phyloP scores from a whole-genome alignment of 2,888 invertebrate genomes.

The Chrysina gloriosa region DNA sequence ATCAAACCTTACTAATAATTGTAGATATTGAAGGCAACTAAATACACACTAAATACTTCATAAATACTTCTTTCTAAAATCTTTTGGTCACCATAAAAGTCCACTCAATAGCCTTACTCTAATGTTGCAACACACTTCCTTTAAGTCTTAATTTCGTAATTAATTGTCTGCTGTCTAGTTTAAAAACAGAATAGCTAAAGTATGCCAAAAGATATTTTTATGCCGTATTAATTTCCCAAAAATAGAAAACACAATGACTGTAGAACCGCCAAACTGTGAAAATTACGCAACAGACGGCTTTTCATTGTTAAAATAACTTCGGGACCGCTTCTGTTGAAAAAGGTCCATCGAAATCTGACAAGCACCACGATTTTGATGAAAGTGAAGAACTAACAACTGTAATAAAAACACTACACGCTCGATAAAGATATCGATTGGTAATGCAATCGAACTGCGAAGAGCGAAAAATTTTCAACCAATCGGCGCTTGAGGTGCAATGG shows the following conservation, averaged over 20 bases:
- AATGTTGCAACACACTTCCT: too few relatives aligned
- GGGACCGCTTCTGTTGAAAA: background rate
- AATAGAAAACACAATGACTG: slow-evolving; percentile 30
- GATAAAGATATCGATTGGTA: background rate
- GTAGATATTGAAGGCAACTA: too few relatives aligned
- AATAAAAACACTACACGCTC: background rate
- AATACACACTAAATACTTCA: too few relatives aligned
- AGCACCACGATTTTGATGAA: slow-evolving; percentile 1
- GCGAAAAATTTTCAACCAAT: slow-evolving; percentile 52
- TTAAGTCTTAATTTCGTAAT: too few relatives aligned
- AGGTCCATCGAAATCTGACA: background rate
- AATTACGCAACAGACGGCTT: slow-evolving; percentile 18
- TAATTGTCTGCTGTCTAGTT: slow-evolving; percentile 1
- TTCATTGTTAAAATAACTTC: slow-evolving; percentile 35
- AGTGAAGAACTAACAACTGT: background rate
- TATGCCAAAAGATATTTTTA: slow-evolving; percentile 17
- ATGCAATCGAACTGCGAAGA: slow-evolving; percentile 30
- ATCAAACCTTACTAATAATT: too few relatives aligned
- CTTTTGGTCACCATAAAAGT: too few relatives aligned
- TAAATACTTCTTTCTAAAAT: too few relatives aligned
- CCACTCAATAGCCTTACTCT: too few relatives aligned
- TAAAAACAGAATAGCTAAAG: slow-evolving; percentile 1
- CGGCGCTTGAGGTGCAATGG: slow-evolving; percentile 46
- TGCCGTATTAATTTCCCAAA: slow-evolving; percentile 19
- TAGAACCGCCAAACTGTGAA: slow-evolving; percentile 4